Conservation (phyloP, 2,797 vertebrate species). For the Platyrinchus mystaceus region DNA sequence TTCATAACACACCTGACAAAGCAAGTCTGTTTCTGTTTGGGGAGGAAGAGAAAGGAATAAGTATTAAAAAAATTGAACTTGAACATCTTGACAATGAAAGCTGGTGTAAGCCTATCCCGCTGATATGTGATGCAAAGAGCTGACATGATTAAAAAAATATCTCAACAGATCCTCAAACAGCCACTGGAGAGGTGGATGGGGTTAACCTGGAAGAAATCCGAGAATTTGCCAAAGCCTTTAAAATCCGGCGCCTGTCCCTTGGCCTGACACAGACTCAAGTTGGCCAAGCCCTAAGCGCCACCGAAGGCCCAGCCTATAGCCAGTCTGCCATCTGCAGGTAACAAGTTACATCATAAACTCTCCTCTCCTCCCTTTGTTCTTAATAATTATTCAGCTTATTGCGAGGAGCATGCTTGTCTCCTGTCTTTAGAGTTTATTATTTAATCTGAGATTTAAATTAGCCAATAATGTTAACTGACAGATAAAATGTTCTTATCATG, state of each 20-base stretch:
- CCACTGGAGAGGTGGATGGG: constrained; percentile 95
- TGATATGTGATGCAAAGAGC: neutral
- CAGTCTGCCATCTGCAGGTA: constrained; percentile 99
- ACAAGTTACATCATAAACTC: constrained; percentile 66
- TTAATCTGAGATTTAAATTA: neutral
- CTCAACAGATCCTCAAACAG: constrained; percentile 92
- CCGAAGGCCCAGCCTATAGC: constrained; percentile 98
- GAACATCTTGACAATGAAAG: neutral
- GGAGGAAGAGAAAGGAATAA: neutral
- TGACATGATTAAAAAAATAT: constrained; percentile 68
- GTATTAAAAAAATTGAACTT: neutral
- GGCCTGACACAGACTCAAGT: constrained; percentile 99
- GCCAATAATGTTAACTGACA: neutral
- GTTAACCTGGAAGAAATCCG: constrained; percentile 99
- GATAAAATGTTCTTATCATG: neutral
- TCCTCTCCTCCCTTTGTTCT: constrained; percentile 13
- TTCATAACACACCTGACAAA: neutral
- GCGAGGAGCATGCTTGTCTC: neutral
- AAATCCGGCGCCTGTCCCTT: constrained; percentile 98
- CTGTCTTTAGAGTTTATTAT: neutral
- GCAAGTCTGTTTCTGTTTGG: neutral
- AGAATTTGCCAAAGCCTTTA: constrained; percentile 99
- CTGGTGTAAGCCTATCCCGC: neutral
- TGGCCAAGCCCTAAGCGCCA: constrained; percentile 97
- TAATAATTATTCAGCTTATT: neutral